These are phyloP conservation scores for Corythoichthys haematopterus DNA, from an alignment of 2,113 vertebrate genomes.

Conservation along the genomic window DNA sequence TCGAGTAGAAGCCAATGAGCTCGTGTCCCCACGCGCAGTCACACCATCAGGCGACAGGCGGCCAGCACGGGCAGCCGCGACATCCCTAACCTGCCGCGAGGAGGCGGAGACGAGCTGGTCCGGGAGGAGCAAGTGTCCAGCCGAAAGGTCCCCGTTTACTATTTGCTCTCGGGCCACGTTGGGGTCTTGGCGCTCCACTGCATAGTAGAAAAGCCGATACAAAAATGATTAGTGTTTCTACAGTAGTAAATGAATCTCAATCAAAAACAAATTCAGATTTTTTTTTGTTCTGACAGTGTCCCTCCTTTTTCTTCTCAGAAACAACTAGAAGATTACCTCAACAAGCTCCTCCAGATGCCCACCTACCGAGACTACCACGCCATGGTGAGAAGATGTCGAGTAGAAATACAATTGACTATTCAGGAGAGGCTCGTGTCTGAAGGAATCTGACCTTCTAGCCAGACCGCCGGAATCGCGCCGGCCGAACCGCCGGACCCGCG, in stretches of 20 bases:
- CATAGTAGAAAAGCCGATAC: too few species aligned
- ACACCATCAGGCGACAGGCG: conserved; percentile 82
- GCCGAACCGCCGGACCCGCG: too few species aligned
- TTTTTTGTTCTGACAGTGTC: too few species aligned
- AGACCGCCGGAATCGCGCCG: too few species aligned
- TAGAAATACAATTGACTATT: neutral
- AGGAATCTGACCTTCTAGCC: too few species aligned
- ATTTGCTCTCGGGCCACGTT: neutral
- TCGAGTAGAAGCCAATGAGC: neutral
- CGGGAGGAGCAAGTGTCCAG: conserved; percentile 88
- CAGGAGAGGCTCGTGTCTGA: too few species aligned
- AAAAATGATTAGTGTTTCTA: too few species aligned
- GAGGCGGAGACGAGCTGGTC: conserved; percentile 76
- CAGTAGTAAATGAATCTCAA: too few species aligned
- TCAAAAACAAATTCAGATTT: too few species aligned
- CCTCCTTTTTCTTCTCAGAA: conserved; percentile 72
- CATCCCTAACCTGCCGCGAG: conserved; percentile 83
- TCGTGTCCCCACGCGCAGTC: conserved; percentile 59
- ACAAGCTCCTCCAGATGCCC: conserved; percentile 85
- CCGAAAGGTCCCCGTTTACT: conserved; percentile 71
- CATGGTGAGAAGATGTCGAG: conserved; percentile 74
- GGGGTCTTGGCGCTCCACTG: too few species aligned
- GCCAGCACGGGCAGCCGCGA: conserved; percentile 72
- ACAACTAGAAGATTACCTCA: conserved; percentile 94
- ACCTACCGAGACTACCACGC: conserved; percentile 92